Percentiles rank a stretch among this genome's conserved stretches.
These are phyloP conservation scores for Hydrolagus affinis DNA, from an alignment of 2,113 vertebrate genomes.

Conservation along the genomic window DNA sequence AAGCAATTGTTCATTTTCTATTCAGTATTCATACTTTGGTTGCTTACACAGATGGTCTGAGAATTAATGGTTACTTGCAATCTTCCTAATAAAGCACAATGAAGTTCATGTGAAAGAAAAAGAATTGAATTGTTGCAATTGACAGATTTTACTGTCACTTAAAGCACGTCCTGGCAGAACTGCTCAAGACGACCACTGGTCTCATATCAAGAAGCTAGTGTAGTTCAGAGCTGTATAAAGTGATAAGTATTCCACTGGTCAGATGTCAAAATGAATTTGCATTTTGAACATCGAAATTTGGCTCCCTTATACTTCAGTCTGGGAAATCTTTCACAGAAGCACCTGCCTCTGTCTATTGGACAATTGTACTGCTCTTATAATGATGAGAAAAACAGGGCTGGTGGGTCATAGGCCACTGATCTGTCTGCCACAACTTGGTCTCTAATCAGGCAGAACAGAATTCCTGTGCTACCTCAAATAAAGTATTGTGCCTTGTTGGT, in stretches of 20 bases:
- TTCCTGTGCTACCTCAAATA: background rate
- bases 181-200: background rate
- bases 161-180: too few species aligned
- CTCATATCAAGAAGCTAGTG: conserved; percentile 5
- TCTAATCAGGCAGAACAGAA: background rate
- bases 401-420: background rate
- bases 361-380: background rate
- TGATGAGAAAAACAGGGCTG: background rate
- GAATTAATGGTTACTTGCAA: conserved; percentile 5
- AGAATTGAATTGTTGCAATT: background rate
- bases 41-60: background rate
- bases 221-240: background rate
- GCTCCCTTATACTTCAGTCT: background rate
- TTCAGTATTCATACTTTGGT: background rate
- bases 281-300: conserved; percentile 1
- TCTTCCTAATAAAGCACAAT: background rate
- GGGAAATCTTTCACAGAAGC: conserved; percentile 14
- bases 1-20: background rate
- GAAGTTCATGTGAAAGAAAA: background rate
- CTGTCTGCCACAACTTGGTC: background rate
- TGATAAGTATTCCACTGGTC: background rate
- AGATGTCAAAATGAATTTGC: conserved; percentile 6
- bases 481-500: background rate
- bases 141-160: background rate
- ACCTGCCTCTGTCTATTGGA: background rate